Evolutionary conservation across 1,140 invertebrate species (phyloP).

Genomic region (Oscheius sp.): DNA sequence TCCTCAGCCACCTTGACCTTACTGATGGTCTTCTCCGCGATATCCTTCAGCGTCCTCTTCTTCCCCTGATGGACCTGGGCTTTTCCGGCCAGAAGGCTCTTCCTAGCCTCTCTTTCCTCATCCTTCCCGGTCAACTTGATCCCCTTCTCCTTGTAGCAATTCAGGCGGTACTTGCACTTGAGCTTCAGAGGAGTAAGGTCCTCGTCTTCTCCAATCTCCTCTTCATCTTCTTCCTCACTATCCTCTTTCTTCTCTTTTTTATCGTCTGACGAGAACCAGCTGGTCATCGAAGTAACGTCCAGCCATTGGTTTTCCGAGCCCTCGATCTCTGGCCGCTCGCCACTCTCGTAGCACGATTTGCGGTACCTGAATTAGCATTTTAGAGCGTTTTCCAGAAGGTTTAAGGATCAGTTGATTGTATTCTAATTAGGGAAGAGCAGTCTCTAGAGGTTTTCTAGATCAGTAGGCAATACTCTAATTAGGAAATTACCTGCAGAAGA

Average conservation of each 20-base stretch:
- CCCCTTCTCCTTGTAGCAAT: conserved; percentile 45
- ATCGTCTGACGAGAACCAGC: conserved; percentile 14
- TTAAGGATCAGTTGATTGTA: too few species aligned
- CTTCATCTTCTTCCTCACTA: conserved; percentile 26
- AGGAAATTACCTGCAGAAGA: not conserved
- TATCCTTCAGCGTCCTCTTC: conserved; percentile 42
- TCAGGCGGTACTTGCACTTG: conserved; percentile 46
- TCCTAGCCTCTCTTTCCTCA: conserved; percentile 39
- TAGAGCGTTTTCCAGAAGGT: too few species aligned
- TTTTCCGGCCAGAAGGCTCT: conserved; percentile 22
- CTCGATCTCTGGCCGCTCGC: conserved; percentile 17
- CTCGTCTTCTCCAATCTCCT: conserved; percentile 19
- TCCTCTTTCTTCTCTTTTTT: conserved; percentile 23
- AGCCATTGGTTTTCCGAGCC: conserved; percentile 5
- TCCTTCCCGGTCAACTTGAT: conserved; percentile 37
- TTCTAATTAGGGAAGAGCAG: not conserved
- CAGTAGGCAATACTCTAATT: too few species aligned
- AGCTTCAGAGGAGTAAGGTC: conserved; percentile 39
- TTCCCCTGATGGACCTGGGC: conserved; percentile 12
- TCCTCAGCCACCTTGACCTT: conserved; percentile 34
- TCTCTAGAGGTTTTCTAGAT: too few species aligned
- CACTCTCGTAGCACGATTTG: conserved; percentile 33
- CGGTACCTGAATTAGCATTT: conserved; percentile 27
- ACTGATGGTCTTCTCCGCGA: conserved; percentile 38
- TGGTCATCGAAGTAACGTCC: not conserved